Evolutionary conservation across 2,797 vertebrate species (phyloP).

Genomic region (Caiman crocodilus): DNA sequence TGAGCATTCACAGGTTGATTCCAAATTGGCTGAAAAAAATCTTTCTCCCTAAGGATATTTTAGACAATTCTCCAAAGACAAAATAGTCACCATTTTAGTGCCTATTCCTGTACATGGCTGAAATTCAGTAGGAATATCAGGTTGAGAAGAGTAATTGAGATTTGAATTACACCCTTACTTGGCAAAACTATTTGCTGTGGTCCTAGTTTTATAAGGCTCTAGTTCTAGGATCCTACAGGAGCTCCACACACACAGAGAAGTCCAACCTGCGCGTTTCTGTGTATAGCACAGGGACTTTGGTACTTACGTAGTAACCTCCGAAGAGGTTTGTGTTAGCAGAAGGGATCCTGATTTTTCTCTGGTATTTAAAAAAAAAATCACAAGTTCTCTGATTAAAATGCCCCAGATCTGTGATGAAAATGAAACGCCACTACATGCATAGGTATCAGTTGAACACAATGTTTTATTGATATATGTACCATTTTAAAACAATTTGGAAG

Average conservation of each 20-base stretch:
- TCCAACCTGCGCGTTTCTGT: not conserved
- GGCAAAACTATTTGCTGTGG: not conserved
- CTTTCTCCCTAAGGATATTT: conserved; percentile 47
- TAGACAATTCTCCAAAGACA: conserved; percentile 37
- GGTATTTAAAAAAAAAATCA: no score
- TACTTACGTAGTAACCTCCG: not conserved
- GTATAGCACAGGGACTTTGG: not conserved
- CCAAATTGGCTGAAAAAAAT: conserved; percentile 31
- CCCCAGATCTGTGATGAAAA: no score
- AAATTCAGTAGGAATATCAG: not conserved
- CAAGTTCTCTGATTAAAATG: no score
- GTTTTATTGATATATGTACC: no score
- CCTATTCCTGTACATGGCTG: not conserved
- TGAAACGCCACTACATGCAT: no score
- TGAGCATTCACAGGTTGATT: conserved; percentile 59
- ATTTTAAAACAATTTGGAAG: no score
- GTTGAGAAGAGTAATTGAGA: not conserved
- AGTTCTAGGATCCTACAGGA: not conserved
- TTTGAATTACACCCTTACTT: not conserved
- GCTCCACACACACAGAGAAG: not conserved
- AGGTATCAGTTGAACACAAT: no score
- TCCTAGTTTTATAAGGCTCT: not conserved
- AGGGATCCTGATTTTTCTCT: no score
- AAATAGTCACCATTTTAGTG: conserved; percentile 57
- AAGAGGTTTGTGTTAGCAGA: no score